Evolutionary conservation across 2,113 vertebrate genomes (phyloP).

Genomic region (Callionymus lyra): DNA sequence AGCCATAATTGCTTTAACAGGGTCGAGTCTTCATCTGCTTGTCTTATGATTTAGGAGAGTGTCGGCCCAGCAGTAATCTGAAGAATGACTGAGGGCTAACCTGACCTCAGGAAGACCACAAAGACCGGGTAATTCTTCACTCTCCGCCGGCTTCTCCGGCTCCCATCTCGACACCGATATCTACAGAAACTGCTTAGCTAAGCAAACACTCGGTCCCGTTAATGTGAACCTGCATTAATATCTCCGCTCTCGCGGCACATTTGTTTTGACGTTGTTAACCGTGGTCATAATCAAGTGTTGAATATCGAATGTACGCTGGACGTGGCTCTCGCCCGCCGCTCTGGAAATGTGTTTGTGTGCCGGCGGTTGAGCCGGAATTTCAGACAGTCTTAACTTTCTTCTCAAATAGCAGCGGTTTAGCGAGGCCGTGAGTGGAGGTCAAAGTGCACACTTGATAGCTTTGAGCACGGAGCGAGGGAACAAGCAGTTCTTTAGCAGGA

Average conservation of each 20-base stretch:
- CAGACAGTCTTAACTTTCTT: conserved; percentile 27
- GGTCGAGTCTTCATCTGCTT: conserved; percentile 48
- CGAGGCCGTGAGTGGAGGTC: conserved; percentile 27
- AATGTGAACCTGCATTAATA: too few species aligned
- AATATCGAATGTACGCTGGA: conserved; percentile 2
- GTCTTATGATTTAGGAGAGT: conserved; percentile 41
- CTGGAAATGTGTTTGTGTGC: conserved; percentile 3
- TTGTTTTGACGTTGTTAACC: neutral
- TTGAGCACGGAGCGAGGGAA: conserved; percentile 33
- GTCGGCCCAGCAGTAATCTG: conserved; percentile 43
- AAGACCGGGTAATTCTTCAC: conserved; percentile 39
- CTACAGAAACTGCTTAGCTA: conserved; percentile 1
- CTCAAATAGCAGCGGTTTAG: conserved; percentile 27
- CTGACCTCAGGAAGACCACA: conserved; percentile 45
- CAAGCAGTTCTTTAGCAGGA: conserved; percentile 29
- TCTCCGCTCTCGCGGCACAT: too few species aligned
- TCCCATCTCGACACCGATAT: conserved; percentile 29
- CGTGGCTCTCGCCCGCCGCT: neutral
- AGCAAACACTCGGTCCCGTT: neutral
- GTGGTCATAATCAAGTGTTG: neutral
- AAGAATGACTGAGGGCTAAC: conserved; percentile 44
- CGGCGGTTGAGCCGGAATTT: conserved; percentile 27
- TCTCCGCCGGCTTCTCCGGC: conserved; percentile 29
- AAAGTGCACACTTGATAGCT: conserved; percentile 33
- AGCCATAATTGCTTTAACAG: conserved; percentile 47